These are phyloP conservation scores for Shinisaurus crocodilurus DNA, from an alignment of 2,113 vertebrate species.

Conservation along the genomic window DNA sequence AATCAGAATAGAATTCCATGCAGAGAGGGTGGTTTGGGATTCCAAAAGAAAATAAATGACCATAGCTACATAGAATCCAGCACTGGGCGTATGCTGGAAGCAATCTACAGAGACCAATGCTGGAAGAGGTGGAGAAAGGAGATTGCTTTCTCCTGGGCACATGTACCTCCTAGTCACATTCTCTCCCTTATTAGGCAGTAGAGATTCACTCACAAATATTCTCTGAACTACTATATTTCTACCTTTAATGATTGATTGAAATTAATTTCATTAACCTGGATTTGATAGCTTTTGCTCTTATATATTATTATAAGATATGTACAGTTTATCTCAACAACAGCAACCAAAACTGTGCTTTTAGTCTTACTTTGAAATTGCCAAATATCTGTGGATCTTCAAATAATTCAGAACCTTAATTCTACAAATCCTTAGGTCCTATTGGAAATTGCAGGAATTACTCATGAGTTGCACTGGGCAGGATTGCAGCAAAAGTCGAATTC, in stretches of 20 bases:
- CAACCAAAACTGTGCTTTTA: neutral
- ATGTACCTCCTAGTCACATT: too few species aligned
- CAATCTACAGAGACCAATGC: neutral
- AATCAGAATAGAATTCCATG: accelerated
- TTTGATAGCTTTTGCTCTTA: too few species aligned
- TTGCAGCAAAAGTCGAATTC: neutral
- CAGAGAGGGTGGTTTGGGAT: neutral
- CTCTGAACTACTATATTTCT: too few species aligned
- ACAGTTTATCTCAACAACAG: too few species aligned
- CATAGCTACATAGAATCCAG: neutral
- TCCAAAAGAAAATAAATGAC: neutral
- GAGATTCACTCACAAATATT: too few species aligned
- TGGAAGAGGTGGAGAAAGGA: neutral
- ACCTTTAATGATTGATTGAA: too few species aligned
- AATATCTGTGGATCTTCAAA: neutral
- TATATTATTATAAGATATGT: too few species aligned
- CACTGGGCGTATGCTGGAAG: neutral
- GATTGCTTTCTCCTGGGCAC: neutral
- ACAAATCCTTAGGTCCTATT: neutral
- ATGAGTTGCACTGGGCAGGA: neutral
- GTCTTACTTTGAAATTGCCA: neutral
- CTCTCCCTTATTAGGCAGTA: too few species aligned
- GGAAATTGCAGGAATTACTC: neutral
- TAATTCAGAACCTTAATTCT: neutral
- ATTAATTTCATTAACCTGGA: too few species aligned